Conservation (phyloP, 2,888 invertebrate genomes). For the Mimachlamys varia region DNA sequence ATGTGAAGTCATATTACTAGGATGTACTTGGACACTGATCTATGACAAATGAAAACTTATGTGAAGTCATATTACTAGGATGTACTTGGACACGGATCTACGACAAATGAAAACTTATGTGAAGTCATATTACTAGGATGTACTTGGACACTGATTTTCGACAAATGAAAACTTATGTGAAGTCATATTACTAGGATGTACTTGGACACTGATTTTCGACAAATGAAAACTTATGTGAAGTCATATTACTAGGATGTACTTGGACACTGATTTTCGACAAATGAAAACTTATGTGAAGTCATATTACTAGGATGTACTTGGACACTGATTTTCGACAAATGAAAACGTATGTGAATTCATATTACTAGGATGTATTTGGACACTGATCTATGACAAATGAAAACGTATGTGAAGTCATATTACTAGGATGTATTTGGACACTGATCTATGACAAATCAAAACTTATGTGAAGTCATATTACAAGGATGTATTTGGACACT, state of each 20-base stretch:
- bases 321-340: background rate
- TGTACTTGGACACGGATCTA: too few relatives aligned
- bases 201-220: background rate
- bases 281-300: background rate
- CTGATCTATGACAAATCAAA: background rate
- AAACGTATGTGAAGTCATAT: background rate
- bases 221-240: background rate
- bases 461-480: background rate
- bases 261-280: background rate
- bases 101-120: background rate
- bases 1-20: background rate
- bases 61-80: background rate
- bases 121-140: background rate
- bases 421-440: background rate
- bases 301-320: background rate
- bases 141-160: background rate
- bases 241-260: background rate
- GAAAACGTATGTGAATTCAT: background rate
- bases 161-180: background rate
- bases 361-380: background rate
- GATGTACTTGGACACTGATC: background rate
- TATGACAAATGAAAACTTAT: background rate
- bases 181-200: background rate
- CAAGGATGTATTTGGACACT: background rate
- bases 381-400: background rate